Evolutionary conservation across 2,797 vertebrate genomes (phyloP).

Genomic region (Pseudochirops cupreus): DNA sequence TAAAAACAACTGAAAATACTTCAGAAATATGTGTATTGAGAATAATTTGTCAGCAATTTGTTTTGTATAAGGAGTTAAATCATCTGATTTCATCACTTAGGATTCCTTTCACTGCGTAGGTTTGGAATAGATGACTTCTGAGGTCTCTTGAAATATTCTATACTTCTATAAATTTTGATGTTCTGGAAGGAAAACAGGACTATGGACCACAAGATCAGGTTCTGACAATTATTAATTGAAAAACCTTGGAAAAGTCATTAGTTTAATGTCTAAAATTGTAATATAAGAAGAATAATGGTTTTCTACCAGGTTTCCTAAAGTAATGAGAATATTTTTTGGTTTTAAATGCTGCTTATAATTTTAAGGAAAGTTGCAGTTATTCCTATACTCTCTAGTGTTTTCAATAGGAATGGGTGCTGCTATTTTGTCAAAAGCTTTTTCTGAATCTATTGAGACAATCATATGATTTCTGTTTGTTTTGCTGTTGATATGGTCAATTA

Average conservation of each 20-base stretch:
- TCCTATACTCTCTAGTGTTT: no score
- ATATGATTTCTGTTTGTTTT: no score
- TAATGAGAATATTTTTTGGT: background rate
- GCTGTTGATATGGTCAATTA: no score
- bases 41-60: background rate
- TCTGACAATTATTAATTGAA: background rate
- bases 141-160: no score
- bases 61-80: slow-evolving; percentile 14
- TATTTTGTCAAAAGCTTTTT: no score
- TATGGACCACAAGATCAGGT: background rate
- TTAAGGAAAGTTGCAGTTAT: no score
- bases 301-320: background rate
- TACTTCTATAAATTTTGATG: background rate
- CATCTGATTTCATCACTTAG: background rate
- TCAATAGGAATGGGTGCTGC: no score
- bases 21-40: background rate
- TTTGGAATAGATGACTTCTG: background rate
- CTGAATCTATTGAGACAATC: no score
- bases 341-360: no score
- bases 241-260: background rate
- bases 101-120: background rate
- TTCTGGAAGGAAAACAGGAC: background rate
- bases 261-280: background rate
- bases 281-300: background rate
- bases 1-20: background rate